phyloP scores from a whole-genome alignment of 2,113 vertebrate genomes.

The Condylura cristata region DNA sequence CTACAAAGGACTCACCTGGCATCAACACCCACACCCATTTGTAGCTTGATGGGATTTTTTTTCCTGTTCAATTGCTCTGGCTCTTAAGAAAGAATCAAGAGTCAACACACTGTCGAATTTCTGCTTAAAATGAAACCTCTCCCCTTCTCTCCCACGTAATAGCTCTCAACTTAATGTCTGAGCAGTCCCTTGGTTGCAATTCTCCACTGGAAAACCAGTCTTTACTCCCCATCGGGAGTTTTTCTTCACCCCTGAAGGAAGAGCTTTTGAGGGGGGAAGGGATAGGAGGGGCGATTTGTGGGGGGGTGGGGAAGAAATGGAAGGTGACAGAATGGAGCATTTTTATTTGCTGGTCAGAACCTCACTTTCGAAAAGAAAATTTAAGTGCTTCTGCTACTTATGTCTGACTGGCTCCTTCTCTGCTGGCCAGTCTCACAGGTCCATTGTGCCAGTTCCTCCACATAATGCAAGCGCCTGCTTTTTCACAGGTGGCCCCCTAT shows the following conservation, averaged over 20 bases:
- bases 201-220: background rate
- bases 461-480: background rate
- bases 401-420: background rate
- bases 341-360: background rate
- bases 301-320: background rate
- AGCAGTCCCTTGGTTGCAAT: background rate
- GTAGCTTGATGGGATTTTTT: background rate
- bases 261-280: too few species aligned
- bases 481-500: background rate
- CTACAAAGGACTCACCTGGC: background rate
- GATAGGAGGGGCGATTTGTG: background rate
- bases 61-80: background rate
- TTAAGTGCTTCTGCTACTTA: background rate
- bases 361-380: background rate
- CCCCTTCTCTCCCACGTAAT: background rate
- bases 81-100: conserved; percentile 2
- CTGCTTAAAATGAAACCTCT: background rate
- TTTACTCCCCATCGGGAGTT: background rate
- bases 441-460: background rate
- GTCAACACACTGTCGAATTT: background rate
- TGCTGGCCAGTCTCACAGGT: background rate
- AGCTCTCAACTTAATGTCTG: background rate
- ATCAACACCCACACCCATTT: background rate
- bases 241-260: background rate
- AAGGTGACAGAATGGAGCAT: background rate